Percentiles rank a stretch among this genome's conserved stretches.
Conservation (phyloP, 2,113 vertebrate genomes). For the Oryzias celebensis region DNA sequence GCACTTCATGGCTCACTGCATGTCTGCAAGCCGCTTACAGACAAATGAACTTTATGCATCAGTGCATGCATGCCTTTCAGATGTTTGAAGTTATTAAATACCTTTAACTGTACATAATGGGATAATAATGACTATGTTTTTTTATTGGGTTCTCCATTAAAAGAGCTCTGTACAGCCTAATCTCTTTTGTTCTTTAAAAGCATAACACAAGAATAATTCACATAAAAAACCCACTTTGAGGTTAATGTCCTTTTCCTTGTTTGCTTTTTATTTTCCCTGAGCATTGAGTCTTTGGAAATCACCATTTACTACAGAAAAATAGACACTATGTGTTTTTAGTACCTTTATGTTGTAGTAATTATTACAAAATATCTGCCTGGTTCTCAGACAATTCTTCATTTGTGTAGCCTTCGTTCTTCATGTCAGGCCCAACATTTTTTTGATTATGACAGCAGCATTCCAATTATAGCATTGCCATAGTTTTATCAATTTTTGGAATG, state of each 20-base stretch:
- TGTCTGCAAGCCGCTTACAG: conserved; percentile 19
- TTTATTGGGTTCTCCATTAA: too few relatives aligned
- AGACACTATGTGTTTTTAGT: not conserved
- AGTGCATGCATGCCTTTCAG: conserved; percentile 17
- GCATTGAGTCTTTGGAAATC: not conserved
- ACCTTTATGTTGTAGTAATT: not conserved
- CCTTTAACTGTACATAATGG: conserved; percentile 6
- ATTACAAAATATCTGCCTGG: not conserved
- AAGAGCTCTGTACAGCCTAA: not conserved
- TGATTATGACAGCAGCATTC: not conserved
- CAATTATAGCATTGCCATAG: not conserved
- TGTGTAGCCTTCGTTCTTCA: not conserved
- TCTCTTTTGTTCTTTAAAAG: conserved; percentile 16
- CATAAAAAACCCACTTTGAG: not conserved
- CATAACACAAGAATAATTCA: not conserved
- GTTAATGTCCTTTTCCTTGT: not conserved
- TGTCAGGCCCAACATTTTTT: not conserved
- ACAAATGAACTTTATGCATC: conserved; percentile 35
- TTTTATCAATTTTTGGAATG: conserved; percentile 5
- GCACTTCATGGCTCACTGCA: conserved; percentile 28
- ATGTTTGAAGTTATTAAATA: conserved; percentile 33
- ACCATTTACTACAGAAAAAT: not conserved
- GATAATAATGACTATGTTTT: not conserved
- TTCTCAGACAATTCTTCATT: not conserved
- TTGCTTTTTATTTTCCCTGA: not conserved